Conservation (phyloP, 2,888 invertebrate species). For the Harpalus rufipes region DNA sequence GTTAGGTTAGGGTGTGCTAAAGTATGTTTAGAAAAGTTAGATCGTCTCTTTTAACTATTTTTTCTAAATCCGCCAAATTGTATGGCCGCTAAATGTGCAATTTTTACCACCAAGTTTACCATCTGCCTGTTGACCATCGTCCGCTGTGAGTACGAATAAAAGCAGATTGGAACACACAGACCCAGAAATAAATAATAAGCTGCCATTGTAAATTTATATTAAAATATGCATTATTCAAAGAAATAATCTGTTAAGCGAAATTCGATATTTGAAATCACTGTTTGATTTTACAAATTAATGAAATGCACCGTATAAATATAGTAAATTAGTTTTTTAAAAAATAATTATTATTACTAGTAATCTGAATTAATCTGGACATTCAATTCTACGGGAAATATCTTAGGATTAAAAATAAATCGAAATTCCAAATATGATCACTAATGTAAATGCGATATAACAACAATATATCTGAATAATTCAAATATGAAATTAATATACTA, state of each 20-base stretch:
- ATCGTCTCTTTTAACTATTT: no score
- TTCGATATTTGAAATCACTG: background rate
- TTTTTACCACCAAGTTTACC: no score
- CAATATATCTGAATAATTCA: background rate
- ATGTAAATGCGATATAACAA: background rate
- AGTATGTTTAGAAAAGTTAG: no score
- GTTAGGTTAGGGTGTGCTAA: no score
- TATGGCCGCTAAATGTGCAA: no score
- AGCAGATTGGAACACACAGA: no score
- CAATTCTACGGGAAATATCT: background rate
- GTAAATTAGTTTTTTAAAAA: background rate
- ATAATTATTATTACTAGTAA: background rate
- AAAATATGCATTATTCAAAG: background rate
- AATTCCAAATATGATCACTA: background rate
- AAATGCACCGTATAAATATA: background rate
- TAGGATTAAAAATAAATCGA: conserved; percentile 3
- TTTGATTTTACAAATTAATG: conserved; percentile 2
- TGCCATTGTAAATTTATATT: background rate
- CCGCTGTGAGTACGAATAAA: no score
- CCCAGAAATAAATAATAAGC: no score
- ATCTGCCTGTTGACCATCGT: no score
- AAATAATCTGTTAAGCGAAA: background rate
- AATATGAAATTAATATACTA: background rate
- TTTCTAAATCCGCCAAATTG: no score
- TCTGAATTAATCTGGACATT: background rate